Evolutionary conservation across 2,113 vertebrate genomes (phyloP), one percentile per base, ranked within the genome.

Genomic region (Mionectes macconnelli): DNA sequence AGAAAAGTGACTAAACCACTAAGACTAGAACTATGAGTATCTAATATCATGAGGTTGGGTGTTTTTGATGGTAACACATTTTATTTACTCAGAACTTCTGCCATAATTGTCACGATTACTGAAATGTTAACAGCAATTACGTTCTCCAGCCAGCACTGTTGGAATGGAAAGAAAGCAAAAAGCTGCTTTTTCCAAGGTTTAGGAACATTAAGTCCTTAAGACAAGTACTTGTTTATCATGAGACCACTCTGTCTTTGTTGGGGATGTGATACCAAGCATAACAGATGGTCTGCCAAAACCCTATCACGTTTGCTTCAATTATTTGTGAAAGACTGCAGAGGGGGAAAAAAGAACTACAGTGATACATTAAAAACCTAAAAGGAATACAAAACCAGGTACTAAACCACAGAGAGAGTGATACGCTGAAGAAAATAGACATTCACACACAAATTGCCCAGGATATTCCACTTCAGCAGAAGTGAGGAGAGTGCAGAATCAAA

Each of bases 121-220:
- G 40, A 85, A 96, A 89, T 63, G 63, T 22, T 92, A 35, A 45
- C 64, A 88, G n/a, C 13, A 37, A 82, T 80, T 67, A 75, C 14
- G 44, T 47, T 84, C 79, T 49, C 17, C 57, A 91, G 70, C 39
- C 35, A 86, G 52, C 66, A 79, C 28, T 0, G n/a, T 44, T 89
- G 81, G 66, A 87, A 78, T 37, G 6, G 15, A 80, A 63, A 67
- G 59, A 77, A 63, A 87, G 62, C 40, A 49, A 84, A 69, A 87
- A 89, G 17, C 33, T 50, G 56, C 3, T 91, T 92, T 67, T 92
- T 39, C 59, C 68, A 73, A 74, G 63, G 69, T 78, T 96, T 96
- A 76, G 85, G 91, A 85, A 93, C 92, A 83, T 62, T 2, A 74
- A 96, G 94, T 97, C 87, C 89, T 79, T 89, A 80, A 93, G 69